Percentiles rank a stretch among this genome's conserved stretches.
Evolutionary conservation across 2,113 vertebrate genomes (phyloP).

Genomic region (Tragelaphus imberbis): DNA sequence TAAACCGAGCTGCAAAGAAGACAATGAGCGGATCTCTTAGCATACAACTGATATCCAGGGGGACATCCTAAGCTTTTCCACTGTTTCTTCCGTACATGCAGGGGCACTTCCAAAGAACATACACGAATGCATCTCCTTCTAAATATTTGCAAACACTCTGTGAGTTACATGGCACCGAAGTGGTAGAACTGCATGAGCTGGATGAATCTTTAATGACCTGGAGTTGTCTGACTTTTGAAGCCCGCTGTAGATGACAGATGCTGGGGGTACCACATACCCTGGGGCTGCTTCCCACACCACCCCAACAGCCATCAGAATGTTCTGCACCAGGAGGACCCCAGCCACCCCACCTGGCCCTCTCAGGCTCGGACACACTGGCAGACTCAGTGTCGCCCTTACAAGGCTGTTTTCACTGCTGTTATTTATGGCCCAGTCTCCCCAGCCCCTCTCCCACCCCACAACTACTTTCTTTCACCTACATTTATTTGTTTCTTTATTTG

Average conservation of each 20-base stretch:
- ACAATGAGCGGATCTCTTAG: neutral
- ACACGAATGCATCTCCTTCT: neutral
- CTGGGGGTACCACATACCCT: neutral
- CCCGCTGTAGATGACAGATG: neutral
- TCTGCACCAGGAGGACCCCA: fast-evolving
- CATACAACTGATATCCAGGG: neutral
- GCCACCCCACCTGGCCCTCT: neutral
- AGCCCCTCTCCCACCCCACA: fast-evolving
- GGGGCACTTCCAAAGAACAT: neutral
- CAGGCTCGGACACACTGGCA: neutral
- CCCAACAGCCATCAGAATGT: neutral
- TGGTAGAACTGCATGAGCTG: neutral
- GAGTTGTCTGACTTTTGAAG: neutral
- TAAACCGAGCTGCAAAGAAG: neutral
- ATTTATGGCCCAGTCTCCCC: neutral
- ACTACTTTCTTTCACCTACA: neutral
- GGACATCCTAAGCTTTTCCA: neutral
- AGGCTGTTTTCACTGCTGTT: neutral
- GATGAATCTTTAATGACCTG: neutral
- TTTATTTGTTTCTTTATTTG: neutral
- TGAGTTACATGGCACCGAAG: neutral
- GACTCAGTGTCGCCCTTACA: neutral
- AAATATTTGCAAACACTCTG: neutral
- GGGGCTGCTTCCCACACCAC: neutral
- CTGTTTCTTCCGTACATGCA: neutral